These are phyloP conservation scores for Drosophila testacea DNA, from an alignment of 2,888 invertebrate species.

Conservation along the genomic window DNA sequence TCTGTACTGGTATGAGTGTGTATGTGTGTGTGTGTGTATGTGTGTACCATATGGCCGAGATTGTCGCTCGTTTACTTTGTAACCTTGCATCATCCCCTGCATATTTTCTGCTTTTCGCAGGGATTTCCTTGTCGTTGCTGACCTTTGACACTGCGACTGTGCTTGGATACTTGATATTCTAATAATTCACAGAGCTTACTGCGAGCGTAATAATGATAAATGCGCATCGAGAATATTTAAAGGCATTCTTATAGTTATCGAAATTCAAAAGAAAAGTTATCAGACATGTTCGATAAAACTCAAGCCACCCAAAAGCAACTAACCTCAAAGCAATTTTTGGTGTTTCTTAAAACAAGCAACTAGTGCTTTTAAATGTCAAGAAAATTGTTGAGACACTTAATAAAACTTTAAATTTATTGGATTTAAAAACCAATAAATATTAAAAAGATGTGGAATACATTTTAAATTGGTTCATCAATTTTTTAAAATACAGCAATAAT, in stretches of 20 bases:
- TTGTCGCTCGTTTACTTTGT: conserved; percentile 35
- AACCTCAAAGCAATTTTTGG: too few species aligned
- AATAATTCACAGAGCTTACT: background rate
- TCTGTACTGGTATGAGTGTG: background rate
- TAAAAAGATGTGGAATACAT: too few species aligned
- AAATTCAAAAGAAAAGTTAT: background rate
- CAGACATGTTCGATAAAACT: too few species aligned
- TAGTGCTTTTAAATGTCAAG: too few species aligned
- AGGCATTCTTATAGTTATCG: background rate
- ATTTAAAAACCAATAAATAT: too few species aligned
- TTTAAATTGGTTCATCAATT: too few species aligned
- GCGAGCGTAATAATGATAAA: background rate
- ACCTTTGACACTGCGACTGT: conserved; percentile 47
- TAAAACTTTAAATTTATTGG: too few species aligned
- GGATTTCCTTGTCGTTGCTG: conserved; percentile 37
- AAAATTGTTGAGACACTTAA: too few species aligned
- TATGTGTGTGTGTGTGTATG: conserved; percentile 9
- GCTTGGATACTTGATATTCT: background rate
- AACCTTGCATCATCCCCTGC: conserved; percentile 43
- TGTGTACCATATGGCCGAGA: conserved; percentile 63
- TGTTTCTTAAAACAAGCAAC: too few species aligned
- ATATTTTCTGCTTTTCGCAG: conserved; percentile 15
- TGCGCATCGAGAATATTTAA: background rate
- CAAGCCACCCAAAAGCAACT: too few species aligned
- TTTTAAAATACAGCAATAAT: too few species aligned